A percentile compares a stretch with the other conserved stretches of the same genome.
phyloP scores from a whole-genome alignment of 2,797 vertebrate species.

The Malurus splendens region DNA sequence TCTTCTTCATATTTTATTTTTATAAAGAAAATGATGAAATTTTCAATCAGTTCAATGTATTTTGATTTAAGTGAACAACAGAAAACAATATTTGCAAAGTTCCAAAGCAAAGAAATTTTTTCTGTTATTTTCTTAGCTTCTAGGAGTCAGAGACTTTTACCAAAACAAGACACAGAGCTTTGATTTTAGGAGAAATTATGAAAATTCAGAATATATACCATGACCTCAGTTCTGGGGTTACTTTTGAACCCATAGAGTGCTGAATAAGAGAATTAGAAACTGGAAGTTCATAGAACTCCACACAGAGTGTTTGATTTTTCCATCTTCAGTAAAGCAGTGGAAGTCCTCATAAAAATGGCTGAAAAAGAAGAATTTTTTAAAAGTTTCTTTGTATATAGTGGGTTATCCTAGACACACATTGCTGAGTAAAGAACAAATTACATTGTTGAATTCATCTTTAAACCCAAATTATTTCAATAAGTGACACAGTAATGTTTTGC shows the following conservation, averaged over 20 bases:
- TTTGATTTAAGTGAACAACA: not conserved
- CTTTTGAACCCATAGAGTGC: not conserved
- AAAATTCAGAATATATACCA: not conserved
- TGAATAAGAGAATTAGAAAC: not conserved
- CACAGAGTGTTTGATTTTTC: not conserved
- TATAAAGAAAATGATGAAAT: not conserved
- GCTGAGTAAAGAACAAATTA: not conserved
- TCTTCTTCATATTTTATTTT: not conserved
- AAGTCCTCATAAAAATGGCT: not conserved
- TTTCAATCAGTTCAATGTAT: not conserved
- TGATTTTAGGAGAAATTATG: not conserved
- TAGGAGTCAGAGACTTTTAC: not conserved
- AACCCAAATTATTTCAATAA: not conserved
- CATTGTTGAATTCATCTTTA: not conserved
- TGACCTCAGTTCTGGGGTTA: not conserved
- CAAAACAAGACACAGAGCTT: not conserved
- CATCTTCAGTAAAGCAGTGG: not conserved
- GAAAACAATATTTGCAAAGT: not conserved
- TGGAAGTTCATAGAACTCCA: not conserved
- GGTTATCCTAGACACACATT: not conserved
- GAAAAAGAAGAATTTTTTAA: not conserved
- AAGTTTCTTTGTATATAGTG: not conserved
- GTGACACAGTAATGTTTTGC: not conserved
- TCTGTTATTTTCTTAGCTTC: not conserved
- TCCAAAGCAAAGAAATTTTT: not conserved